Conservation (phyloP, 2,888 invertebrate species). For the Macrophya alboannulata region DNA sequence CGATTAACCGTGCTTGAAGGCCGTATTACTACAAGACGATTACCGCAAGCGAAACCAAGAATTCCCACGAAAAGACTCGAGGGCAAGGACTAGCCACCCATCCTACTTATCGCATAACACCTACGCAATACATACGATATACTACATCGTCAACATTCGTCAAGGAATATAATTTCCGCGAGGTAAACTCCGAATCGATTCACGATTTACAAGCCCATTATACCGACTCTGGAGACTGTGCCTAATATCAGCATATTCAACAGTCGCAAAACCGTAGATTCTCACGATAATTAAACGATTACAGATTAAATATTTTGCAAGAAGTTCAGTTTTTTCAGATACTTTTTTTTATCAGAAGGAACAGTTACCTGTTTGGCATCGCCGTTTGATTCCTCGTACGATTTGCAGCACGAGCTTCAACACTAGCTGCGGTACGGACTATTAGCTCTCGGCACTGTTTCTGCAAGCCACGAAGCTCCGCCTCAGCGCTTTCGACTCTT, state of each 20-base stretch:
- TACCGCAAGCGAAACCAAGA: conserved; percentile 50
- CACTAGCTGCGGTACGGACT: conserved; percentile 82
- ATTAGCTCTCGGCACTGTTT: conserved; percentile 87
- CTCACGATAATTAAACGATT: conserved; percentile 28
- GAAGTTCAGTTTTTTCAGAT: too few species aligned
- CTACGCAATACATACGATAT: conserved; percentile 22
- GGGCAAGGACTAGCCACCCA: conserved; percentile 59
- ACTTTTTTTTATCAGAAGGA: neutral
- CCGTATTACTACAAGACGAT: conserved; percentile 28
- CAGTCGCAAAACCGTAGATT: conserved; percentile 4
- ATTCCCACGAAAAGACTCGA: conserved; percentile 50
- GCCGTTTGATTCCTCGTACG: conserved; percentile 59
- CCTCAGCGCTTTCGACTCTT: conserved; percentile 88
- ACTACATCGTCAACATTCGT: conserved; percentile 27
- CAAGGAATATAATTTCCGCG: conserved; percentile 49
- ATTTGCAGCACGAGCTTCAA: conserved; percentile 73
- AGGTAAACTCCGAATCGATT: conserved; percentile 46
- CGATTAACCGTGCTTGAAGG: conserved; percentile 51
- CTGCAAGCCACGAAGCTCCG: conserved; percentile 87
- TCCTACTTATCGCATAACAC: conserved; percentile 36
- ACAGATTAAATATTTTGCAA: neutral
- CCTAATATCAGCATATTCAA: neutral
- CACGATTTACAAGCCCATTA: conserved; percentile 40
- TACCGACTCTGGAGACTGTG: neutral
- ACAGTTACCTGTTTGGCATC: conserved; percentile 68